Evolutionary conservation across 2,113 vertebrate species (phyloP).

Genomic region (Dendrocopos noguchii): DNA sequence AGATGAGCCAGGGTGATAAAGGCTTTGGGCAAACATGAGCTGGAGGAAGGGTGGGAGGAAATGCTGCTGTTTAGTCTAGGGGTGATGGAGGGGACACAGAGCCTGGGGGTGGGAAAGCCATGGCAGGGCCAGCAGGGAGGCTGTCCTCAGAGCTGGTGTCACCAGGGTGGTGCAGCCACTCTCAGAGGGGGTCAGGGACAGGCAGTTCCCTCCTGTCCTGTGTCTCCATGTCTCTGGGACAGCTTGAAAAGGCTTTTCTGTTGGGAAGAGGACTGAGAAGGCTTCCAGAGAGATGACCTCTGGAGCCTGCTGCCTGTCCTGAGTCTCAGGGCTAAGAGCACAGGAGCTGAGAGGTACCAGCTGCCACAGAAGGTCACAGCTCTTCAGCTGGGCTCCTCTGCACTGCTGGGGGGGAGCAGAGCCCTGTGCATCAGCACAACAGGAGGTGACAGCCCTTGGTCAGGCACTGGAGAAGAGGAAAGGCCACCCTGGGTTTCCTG

Average conservation of each 20-base stretch:
- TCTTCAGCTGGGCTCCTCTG: background rate
- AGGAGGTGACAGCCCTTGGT: background rate
- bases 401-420: background rate
- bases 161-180: background rate
- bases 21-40: background rate
- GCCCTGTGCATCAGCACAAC: background rate
- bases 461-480: background rate
- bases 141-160: background rate
- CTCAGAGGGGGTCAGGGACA: background rate
- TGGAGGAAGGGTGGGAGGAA: background rate
- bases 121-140: background rate
- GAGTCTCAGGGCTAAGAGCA: background rate
- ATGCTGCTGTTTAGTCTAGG: constrained; percentile 25
- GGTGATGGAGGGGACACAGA: background rate
- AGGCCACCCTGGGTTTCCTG: background rate
- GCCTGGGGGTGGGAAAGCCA: rapidly evolving
- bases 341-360: background rate
- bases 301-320: background rate
- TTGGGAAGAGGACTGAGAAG: background rate
- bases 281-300: background rate
- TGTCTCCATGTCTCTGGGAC: background rate
- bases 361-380: background rate
- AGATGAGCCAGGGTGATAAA: background rate
- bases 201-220: background rate
- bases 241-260: background rate